Conservation (phyloP, 2,888 invertebrate genomes). For the Oscheius sp. region DNA sequence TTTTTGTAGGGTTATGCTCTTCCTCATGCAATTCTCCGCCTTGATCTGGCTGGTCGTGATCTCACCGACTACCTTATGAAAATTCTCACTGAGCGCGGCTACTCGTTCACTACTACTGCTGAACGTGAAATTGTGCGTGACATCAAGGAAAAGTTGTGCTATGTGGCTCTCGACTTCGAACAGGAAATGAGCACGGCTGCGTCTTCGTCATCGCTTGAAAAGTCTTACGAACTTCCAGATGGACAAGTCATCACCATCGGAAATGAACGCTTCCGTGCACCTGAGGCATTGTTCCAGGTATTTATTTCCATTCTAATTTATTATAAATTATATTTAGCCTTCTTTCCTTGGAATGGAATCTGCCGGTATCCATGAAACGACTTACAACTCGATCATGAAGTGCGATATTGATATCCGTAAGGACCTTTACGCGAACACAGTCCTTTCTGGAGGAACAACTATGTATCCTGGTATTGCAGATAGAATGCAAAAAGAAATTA, state of each 20-base stretch:
- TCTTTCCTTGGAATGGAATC: conserved; percentile 80
- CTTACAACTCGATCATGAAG: conserved; percentile 91
- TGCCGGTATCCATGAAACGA: conserved; percentile 66
- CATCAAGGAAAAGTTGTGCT: conserved; percentile 92
- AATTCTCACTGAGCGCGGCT: conserved; percentile 74
- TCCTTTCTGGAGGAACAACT: conserved; percentile 75
- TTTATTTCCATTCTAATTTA: background rate
- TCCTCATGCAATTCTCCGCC: conserved; percentile 73
- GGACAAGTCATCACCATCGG: conserved; percentile 78
- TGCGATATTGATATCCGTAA: conserved; percentile 85
- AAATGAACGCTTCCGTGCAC: conserved; percentile 84
- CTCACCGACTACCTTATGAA: conserved; percentile 76
- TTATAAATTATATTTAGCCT: conserved; percentile 72
- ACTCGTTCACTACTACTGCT: conserved; percentile 71
- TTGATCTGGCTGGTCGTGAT: conserved; percentile 74
- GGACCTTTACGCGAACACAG: conserved; percentile 82
- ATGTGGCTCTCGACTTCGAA: conserved; percentile 97
- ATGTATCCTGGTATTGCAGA: conserved; percentile 97
- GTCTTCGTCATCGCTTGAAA: conserved; percentile 87
- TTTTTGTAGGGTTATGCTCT: conserved; percentile 75
- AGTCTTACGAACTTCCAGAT: conserved; percentile 87
- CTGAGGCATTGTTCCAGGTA: conserved; percentile 85
- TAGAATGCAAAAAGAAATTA: conserved; percentile 90
- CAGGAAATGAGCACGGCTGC: conserved; percentile 88
- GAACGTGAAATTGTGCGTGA: conserved; percentile 89